Conservation (phyloP, 2,888 invertebrate species). For the Pinctada fucata region DNA sequence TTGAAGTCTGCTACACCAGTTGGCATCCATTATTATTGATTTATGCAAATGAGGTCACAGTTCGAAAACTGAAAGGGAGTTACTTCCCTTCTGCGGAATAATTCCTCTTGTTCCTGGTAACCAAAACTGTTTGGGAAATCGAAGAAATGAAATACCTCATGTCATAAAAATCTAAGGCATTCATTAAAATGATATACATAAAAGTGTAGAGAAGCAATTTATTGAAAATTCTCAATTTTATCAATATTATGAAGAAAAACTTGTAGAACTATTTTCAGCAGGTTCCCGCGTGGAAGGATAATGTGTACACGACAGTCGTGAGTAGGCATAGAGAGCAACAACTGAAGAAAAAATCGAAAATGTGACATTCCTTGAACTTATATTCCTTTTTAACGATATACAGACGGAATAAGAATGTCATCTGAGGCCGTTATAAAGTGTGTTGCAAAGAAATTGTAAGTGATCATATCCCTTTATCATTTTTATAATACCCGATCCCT, state of each 20-base stretch:
- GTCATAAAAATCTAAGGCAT: too few species aligned
- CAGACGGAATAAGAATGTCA: slow-evolving; percentile 44
- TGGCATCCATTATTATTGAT: slow-evolving; percentile 22
- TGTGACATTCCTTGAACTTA: background rate
- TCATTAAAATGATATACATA: too few species aligned
- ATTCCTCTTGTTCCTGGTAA: slow-evolving; percentile 20
- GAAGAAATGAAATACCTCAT: too few species aligned
- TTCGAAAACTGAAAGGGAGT: background rate
- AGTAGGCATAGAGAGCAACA: background rate
- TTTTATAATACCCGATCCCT: too few species aligned
- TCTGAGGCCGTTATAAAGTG: slow-evolving; percentile 65
- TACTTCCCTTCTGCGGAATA: slow-evolving; percentile 12
- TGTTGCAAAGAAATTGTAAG: slow-evolving; percentile 71
- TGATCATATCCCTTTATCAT: slow-evolving; percentile 21
- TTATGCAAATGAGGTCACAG: slow-evolving; percentile 26
- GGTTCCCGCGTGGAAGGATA: slow-evolving; percentile 22
- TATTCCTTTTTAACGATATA: background rate
- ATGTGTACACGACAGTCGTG: slow-evolving; percentile 21
- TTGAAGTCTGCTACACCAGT: background rate
- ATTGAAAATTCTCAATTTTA: too few species aligned
- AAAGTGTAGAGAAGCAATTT: too few species aligned
- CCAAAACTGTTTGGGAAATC: slow-evolving; percentile 4
- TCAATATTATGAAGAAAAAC: too few species aligned
- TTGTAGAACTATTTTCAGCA: slow-evolving; percentile 4
- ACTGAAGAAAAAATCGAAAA: background rate